Evolutionary conservation across 2,797 vertebrate species (phyloP).

Genomic region (Holocentrus rufus): DNA sequence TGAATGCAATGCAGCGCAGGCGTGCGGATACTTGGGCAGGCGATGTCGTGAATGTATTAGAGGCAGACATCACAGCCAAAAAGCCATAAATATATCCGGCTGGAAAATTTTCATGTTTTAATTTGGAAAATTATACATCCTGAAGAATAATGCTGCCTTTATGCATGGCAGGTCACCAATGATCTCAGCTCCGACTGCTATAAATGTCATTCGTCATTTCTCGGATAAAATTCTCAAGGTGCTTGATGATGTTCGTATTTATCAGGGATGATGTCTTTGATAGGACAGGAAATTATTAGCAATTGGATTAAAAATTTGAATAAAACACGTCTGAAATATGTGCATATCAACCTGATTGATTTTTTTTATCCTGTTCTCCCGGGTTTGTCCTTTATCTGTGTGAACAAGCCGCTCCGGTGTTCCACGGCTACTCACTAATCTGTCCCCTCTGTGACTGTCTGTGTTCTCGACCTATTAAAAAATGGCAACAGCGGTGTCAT

Average conservation of each 20-base stretch:
- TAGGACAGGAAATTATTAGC: not conserved
- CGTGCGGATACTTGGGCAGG: not conserved
- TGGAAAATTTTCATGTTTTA: slow-evolving; percentile 29
- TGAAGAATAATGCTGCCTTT: slow-evolving; percentile 36
- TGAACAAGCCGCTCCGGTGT: slow-evolving; percentile 47
- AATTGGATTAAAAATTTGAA: not conserved
- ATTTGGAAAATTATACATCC: slow-evolving; percentile 22
- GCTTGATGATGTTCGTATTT: not conserved
- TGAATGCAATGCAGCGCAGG: slow-evolving; percentile 4
- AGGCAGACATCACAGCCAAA: not conserved
- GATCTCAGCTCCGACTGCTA: not conserved
- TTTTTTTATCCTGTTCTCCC: slow-evolving; percentile 20
- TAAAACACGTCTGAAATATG: not conserved
- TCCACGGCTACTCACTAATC: slow-evolving; percentile 52
- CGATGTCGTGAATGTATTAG: slow-evolving; percentile 13
- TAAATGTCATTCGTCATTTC: slow-evolving; percentile 6
- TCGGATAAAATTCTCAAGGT: not conserved
- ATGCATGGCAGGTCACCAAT: slow-evolving; percentile 22
- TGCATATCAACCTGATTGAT: not conserved
- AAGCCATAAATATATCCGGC: not conserved
- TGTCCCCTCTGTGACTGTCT: slow-evolving; percentile 55
- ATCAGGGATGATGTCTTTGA: too few species aligned
- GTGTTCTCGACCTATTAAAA: slow-evolving; percentile 68
- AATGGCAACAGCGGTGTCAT: slow-evolving; percentile 62
- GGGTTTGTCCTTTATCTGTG: slow-evolving; percentile 48